Conservation (phyloP, 2,797 vertebrate genomes). For the Tadarida brasiliensis region DNA sequence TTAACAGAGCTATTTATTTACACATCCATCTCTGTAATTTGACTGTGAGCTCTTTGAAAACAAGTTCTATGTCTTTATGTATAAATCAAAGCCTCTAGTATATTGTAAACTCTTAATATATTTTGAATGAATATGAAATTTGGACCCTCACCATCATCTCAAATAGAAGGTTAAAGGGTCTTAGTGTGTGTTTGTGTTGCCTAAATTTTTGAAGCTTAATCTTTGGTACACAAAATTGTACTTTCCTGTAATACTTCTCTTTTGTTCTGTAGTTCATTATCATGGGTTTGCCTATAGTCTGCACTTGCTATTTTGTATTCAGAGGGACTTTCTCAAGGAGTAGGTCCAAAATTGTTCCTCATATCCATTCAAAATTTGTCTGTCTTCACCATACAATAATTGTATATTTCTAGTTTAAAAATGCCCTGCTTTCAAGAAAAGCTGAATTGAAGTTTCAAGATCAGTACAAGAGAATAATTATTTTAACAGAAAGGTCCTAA, state of each 20-base stretch:
- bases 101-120: background rate
- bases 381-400: background rate
- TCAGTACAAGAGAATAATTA: background rate
- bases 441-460: background rate
- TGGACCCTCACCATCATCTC: background rate
- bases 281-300: background rate
- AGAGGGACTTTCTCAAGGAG: background rate
- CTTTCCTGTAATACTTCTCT: background rate
- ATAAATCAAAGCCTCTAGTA: background rate
- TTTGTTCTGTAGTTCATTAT: background rate
- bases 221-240: background rate
- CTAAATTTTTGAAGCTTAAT: background rate
- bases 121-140: constrained; percentile 40
- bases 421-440: constrained; percentile 13
- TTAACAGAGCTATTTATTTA: constrained; percentile 39
- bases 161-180: background rate
- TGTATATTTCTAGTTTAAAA: background rate
- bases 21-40: background rate
- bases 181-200: background rate
- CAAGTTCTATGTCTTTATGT: background rate
- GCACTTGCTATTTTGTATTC: background rate
- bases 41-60: constrained; percentile 35
- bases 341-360: background rate
- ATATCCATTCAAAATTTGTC: background rate
- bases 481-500: constrained; percentile 23